Conservation (phyloP, 2,797 vertebrate genomes). For the Gymnodraco acuticeps region DNA sequence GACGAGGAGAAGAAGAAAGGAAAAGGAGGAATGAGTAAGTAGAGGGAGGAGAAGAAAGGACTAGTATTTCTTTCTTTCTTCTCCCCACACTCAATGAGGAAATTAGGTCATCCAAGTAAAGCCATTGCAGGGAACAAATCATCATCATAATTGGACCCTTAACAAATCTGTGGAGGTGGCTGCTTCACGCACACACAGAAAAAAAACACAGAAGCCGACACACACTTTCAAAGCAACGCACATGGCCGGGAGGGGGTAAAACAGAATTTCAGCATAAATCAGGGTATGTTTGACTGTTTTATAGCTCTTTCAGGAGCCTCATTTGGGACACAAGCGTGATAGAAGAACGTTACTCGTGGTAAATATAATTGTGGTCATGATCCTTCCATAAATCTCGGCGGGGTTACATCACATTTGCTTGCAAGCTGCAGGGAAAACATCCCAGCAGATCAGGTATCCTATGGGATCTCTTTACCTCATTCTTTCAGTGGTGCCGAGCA, state of each 20-base stretch:
- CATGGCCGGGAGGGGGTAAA: conserved; percentile 56
- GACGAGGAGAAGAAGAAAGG: conserved; percentile 35
- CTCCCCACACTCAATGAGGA: conserved; percentile 66
- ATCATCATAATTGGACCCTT: conserved; percentile 84
- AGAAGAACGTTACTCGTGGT: conserved; percentile 68
- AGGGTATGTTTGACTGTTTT: conserved; percentile 73
- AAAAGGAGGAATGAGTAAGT: conserved; percentile 17
- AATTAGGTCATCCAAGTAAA: conserved; percentile 85
- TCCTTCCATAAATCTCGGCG: conserved; percentile 73
- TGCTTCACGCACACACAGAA: conserved; percentile 38
- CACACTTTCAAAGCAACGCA: conserved; percentile 40
- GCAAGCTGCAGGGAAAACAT: conserved; percentile 15
- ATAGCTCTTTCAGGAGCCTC: conserved; percentile 76
- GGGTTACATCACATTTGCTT: conserved; percentile 54
- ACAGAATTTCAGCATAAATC: conserved; percentile 75
- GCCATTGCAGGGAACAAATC: conserved; percentile 80
- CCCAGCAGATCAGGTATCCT: conserved; percentile 45
- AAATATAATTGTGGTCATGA: conserved; percentile 85
- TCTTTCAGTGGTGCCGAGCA: conserved; percentile 17
- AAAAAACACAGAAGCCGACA: conserved; percentile 46
- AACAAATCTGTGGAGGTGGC: conserved; percentile 77
- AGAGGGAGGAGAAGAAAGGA: conserved; percentile 30
- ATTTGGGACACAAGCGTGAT: conserved; percentile 78
- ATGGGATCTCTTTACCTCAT: conserved; percentile 30
- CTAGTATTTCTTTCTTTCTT: conserved; percentile 35